Base-by-base conservation (phyloP, 2,888 invertebrate species). In the Torymus texanus region DNA sequence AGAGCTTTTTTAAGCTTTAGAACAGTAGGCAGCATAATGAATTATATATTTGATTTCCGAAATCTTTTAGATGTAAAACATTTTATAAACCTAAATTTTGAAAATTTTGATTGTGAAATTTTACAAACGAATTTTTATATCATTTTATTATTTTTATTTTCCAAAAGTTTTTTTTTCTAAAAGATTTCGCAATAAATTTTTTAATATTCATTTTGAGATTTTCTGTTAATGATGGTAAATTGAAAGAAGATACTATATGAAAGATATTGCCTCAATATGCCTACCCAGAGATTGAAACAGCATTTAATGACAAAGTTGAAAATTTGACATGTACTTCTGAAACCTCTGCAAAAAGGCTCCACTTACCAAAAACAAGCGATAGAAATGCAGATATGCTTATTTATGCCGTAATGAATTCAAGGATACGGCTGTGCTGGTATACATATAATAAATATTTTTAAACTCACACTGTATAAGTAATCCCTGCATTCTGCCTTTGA, bases 391-490 rank as follows among this genome's bases (percentile, higher is more conserved):
- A 84, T 85, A 85, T 85, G 84, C 84, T 84, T 86, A 76, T 79
- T 73, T 77, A 68, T 61, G 41, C 59, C 62, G 62, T 78, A 58
- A 70, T 18, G 56, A 77, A 81, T 73, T 75, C 63, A 73, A 74
- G 51, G 53, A 18, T 79, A 77, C 55, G 65, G 63, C 67, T 73
- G 78, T 68, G 41, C 70, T 62, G 75, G 21, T 76, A 63, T 51
- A 75, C 14, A 70, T 63, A 63, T 63, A 55, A 55, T 68, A 1
- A 56, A 77, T 67, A 14, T n/a, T 63, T 70, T 67, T 77, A 24
- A 62, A 96, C 98, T 96, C 94, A 98, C 98, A 97, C 93, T 98
- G 97, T 83, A 95, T 93, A 67, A 97, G 92, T 85, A 98, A 94
- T 85, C 93, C 95, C 87, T 96, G 95, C 93, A 98, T 96, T 85